Percentiles rank a stretch among this genome's conserved stretches.
These are phyloP conservation scores for Chaetodon trifasciatus DNA, from an alignment of 2,797 vertebrate species.

Conservation along the genomic window DNA sequence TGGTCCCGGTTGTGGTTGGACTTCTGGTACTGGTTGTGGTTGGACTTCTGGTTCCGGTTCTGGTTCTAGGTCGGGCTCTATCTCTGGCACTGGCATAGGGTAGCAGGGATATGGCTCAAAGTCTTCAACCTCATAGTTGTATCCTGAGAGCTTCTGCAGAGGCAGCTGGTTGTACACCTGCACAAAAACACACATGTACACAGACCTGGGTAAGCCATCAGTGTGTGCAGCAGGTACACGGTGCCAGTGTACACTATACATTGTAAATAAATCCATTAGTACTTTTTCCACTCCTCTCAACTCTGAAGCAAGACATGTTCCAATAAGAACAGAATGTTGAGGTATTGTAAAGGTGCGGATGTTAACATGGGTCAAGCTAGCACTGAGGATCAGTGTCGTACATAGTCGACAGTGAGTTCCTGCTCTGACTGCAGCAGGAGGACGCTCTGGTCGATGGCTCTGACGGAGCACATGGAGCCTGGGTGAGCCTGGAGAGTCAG, in stretches of 20 bases:
- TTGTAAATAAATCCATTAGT: neutral
- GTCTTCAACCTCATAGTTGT: slow-evolving; percentile 61
- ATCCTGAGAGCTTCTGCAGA: slow-evolving; percentile 73
- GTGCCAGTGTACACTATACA: neutral
- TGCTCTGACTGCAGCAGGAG: slow-evolving; percentile 85
- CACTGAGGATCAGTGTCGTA: slow-evolving; percentile 63
- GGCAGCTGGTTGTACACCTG: slow-evolving; percentile 80
- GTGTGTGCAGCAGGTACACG: no score
- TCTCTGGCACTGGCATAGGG: neutral
- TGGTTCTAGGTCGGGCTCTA: neutral
- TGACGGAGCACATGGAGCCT: slow-evolving; percentile 89
- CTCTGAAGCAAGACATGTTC: neutral
- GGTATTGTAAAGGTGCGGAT: neutral
- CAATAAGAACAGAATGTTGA: neutral
- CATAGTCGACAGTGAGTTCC: slow-evolving; percentile 82
- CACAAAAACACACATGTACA: neutral
- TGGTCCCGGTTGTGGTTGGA: neutral
- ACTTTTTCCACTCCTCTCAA: neutral
- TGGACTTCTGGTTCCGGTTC: neutral
- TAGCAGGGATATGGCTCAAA: slow-evolving; percentile 55
- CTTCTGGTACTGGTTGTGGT: neutral
- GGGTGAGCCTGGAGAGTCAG: slow-evolving; percentile 85
- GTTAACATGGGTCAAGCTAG: neutral
- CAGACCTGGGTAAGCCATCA: no score
- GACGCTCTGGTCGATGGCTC: slow-evolving; percentile 91